Percentiles rank a stretch among this genome's conserved stretches.
phyloP scores from a whole-genome alignment of 2,888 invertebrate genomes.

The Oxystoma pomonae region DNA sequence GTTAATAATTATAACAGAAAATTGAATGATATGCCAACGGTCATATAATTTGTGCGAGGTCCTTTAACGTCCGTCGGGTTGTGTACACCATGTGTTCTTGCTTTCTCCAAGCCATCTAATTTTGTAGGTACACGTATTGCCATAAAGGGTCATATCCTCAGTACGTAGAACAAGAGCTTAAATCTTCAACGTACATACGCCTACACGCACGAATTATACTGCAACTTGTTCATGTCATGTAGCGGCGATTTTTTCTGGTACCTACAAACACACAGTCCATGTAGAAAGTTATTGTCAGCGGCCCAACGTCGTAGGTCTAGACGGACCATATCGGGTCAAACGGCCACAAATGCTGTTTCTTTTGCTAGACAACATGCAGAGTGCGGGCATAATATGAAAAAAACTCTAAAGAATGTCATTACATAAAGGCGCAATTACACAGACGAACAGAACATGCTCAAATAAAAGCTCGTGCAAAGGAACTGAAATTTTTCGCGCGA shows the following conservation, averaged over 20 bases:
- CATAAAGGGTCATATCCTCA: background rate
- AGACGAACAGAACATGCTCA: too few relatives aligned
- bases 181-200: background rate
- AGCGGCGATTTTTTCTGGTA: background rate
- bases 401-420: too few relatives aligned
- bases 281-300: background rate
- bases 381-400: background rate
- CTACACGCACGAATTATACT: background rate
- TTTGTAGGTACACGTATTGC: background rate
- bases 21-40: too few relatives aligned
- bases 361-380: background rate
- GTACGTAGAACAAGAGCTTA: background rate
- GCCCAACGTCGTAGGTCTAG: background rate
- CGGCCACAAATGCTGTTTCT: background rate
- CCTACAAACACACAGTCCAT: background rate
- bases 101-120: constrained; percentile 6
- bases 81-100: too few relatives aligned
- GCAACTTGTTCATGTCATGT: background rate
- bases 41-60: too few relatives aligned
- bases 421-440: too few relatives aligned
- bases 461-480: too few relatives aligned
- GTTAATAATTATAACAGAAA: too few relatives aligned
- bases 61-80: too few relatives aligned
- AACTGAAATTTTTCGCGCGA: too few relatives aligned
- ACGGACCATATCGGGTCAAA: background rate